Conservation (phyloP, 2,888 invertebrate genomes). For the Drosophila flavopinicola region DNA sequence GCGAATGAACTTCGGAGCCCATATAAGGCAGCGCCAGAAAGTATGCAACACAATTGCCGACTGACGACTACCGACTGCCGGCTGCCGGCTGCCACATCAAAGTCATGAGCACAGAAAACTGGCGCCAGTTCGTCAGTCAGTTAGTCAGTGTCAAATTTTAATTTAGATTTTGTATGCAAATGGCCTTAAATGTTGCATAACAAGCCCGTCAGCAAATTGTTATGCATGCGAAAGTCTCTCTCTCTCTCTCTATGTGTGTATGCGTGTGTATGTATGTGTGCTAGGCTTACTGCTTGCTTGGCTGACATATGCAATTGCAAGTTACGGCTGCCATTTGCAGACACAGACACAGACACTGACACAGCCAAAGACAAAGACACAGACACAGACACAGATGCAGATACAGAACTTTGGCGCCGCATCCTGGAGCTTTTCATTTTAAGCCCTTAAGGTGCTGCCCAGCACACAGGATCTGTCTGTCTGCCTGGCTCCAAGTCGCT, state of each 20-base stretch:
- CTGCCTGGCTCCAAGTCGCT: not conserved
- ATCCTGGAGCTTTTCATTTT: slow-evolving; percentile 43
- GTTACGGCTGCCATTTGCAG: slow-evolving; percentile 54
- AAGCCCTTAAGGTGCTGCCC: slow-evolving; percentile 59
- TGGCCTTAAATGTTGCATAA: slow-evolving; percentile 70
- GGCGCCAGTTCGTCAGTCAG: slow-evolving; percentile 15
- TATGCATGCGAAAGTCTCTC: slow-evolving; percentile 37
- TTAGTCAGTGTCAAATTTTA: slow-evolving; percentile 63
- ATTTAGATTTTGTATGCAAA: slow-evolving; percentile 73
- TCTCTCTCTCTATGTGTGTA: slow-evolving; percentile 1
- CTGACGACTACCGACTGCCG: slow-evolving; percentile 1
- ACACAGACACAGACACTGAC: slow-evolving; percentile 8
- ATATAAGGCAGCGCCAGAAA: slow-evolving; percentile 8
- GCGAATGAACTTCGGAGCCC: slow-evolving; percentile 25
- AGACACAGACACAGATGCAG: slow-evolving; percentile 11
- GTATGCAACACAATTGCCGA: slow-evolving; percentile 32
- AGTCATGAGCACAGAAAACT: slow-evolving; percentile 13
- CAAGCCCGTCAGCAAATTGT: slow-evolving; percentile 52
- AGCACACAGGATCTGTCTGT: slow-evolving; percentile 21
- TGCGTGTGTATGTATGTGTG: slow-evolving; percentile 6
- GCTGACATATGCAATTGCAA: slow-evolving; percentile 65
- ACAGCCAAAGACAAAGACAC: slow-evolving; percentile 8
- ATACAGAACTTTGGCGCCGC: slow-evolving; percentile 41
- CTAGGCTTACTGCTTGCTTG: slow-evolving; percentile 45
- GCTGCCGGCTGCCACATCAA: slow-evolving; percentile 20